Evolutionary conservation across 2,888 invertebrate genomes (phyloP).

Genomic region (Ectobius pallidus): DNA sequence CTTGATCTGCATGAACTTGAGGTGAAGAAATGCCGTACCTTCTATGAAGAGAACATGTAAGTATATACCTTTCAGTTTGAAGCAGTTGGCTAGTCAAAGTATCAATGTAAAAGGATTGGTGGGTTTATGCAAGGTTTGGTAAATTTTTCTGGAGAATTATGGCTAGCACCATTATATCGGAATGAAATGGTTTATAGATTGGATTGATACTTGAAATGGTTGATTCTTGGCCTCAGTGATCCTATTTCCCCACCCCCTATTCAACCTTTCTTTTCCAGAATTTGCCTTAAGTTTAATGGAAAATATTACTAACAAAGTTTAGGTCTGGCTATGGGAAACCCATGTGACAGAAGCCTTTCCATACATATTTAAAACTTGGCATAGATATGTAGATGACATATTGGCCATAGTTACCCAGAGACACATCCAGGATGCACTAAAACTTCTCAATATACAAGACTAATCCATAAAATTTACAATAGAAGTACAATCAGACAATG

Average conservation of each 20-base stretch:
- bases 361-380: too few species aligned
- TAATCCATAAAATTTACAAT: too few species aligned
- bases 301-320: too few species aligned
- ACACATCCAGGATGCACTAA: too few species aligned
- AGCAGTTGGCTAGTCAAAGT: not conserved
- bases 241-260: not conserved
- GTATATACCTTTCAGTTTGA: conserved; percentile 46
- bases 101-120: not conserved
- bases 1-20: conserved; percentile 80
- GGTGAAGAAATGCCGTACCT: conserved; percentile 68
- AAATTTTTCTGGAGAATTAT: not conserved
- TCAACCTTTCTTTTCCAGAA: too few species aligned
- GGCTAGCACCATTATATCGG: not conserved
- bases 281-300: too few species aligned
- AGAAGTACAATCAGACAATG: too few species aligned
- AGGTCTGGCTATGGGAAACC: too few species aligned
- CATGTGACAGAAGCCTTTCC: too few species aligned
- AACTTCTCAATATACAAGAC: too few species aligned
- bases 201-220: not conserved
- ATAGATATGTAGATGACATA: too few species aligned
- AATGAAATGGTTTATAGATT: not conserved
- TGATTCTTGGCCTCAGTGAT: not conserved
- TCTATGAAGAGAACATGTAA: conserved; percentile 69
- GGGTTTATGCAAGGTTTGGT: not conserved
- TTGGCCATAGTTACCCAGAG: too few species aligned